Percentiles rank a stretch among this genome's conserved stretches.
phyloP scores from a whole-genome alignment of 2,113 vertebrate species.

The Chitala chitala region DNA sequence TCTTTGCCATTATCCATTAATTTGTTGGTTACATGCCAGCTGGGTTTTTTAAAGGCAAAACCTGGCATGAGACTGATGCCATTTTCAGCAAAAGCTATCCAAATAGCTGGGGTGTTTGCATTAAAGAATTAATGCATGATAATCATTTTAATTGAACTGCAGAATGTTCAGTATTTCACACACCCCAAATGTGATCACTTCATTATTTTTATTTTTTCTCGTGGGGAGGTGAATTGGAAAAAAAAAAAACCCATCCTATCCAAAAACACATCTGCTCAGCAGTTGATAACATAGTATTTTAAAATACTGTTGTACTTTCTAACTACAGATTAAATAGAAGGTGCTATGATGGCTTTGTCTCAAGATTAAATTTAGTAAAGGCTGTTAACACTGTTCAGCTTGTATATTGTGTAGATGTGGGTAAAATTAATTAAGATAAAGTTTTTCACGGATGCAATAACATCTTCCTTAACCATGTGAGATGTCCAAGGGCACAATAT shows the following conservation, averaged over 20 bases:
- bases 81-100: background rate
- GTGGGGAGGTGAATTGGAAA: background rate
- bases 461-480: too few relatives aligned
- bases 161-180: background rate
- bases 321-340: background rate
- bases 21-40: slow-evolving; percentile 7
- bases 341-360: too few relatives aligned
- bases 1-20: slow-evolving; percentile 13
- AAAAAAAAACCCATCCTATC: background rate
- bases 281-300: background rate
- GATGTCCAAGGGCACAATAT: too few relatives aligned
- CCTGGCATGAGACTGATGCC: slow-evolving; percentile 1
- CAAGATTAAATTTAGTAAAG: too few relatives aligned
- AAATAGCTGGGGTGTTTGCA: background rate
- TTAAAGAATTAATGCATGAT: background rate
- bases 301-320: background rate
- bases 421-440: too few relatives aligned
- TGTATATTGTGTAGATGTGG: too few relatives aligned
- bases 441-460: too few relatives aligned
- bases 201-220: slow-evolving; percentile 4
- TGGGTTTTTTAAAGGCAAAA: background rate
- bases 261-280: background rate
- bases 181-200: background rate
- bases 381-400: too few relatives aligned
- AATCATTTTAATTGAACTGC: slow-evolving; percentile 8